Conservation (phyloP, 1,140 invertebrate species). For the Pseudomyrmex cubaensis region DNA sequence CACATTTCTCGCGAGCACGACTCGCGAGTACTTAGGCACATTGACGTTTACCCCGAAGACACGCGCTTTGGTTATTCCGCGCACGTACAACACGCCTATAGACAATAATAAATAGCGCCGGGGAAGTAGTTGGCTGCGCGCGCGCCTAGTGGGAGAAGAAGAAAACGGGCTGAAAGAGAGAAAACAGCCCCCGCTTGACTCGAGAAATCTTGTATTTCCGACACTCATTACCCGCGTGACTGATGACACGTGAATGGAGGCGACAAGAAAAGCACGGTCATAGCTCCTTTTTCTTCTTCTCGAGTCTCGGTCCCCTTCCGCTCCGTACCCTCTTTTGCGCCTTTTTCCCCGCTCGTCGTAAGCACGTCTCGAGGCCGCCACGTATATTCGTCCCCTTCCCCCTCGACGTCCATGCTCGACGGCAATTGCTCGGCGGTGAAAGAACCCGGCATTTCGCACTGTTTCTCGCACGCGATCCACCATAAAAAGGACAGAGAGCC, state of each 20-base stretch:
- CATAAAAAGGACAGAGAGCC: constrained; percentile 26
- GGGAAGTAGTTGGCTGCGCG: constrained; percentile 59
- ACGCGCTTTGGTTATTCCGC: constrained; percentile 68
- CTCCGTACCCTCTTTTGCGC: constrained; percentile 61
- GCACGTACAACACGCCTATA: constrained; percentile 71
- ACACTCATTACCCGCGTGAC: constrained; percentile 82
- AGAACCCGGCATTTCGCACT: constrained; percentile 61
- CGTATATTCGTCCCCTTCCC: constrained; percentile 36
- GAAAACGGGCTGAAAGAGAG: constrained; percentile 33
- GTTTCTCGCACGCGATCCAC: constrained; percentile 68
- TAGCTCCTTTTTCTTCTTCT: constrained; percentile 56
- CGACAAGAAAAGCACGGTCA: constrained; percentile 78
- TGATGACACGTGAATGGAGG: constrained; percentile 81
- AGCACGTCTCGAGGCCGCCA: constrained; percentile 33
- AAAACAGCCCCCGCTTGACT: constrained; percentile 65
- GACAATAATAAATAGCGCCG: constrained; percentile 76
- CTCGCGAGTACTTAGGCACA: constrained; percentile 39
- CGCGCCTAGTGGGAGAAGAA: neutral
- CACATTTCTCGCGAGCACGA: constrained; percentile 60
- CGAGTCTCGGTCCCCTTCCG: neutral
- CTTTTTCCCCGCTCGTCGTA: neutral
- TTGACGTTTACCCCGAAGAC: constrained; percentile 65
- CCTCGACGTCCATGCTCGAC: neutral
- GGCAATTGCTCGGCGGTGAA: constrained; percentile 12
- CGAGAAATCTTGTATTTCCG: constrained; percentile 80